Percentiles rank a stretch among this genome's conserved stretches.
These are phyloP conservation scores for Folsomia candida DNA, from an alignment of 2,888 invertebrate genomes.

Conservation along the genomic window DNA sequence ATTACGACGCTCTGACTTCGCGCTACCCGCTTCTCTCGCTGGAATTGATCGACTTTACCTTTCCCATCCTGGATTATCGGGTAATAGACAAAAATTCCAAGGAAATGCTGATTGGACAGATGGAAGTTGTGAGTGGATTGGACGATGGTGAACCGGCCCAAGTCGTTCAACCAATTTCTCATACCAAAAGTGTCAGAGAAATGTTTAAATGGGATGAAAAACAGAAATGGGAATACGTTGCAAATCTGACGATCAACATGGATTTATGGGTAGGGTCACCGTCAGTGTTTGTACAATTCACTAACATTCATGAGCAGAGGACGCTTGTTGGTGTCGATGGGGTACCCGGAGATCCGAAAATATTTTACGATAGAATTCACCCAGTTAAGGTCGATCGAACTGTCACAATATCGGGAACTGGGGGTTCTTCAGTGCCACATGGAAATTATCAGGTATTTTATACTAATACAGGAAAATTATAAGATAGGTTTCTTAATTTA, in stretches of 20 bases:
- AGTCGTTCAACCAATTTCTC: neutral
- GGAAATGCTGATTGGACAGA: conserved; percentile 11
- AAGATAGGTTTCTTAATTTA: too few species aligned
- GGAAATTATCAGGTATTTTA: too few species aligned
- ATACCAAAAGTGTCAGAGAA: conserved; percentile 12
- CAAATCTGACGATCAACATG: neutral
- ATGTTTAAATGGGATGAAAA: neutral
- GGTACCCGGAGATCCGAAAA: neutral
- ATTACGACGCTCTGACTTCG: conserved; percentile 10
- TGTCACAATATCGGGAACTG: neutral
- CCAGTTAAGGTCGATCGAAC: neutral
- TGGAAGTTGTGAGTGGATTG: conserved; percentile 1
- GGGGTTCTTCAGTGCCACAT: too few species aligned
- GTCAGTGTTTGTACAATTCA: too few species aligned
- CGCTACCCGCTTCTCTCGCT: conserved; percentile 5
- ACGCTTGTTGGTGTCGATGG: too few species aligned
- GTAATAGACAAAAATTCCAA: neutral
- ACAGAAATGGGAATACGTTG: neutral
- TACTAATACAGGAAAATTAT: too few species aligned
- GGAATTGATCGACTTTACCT: neutral
- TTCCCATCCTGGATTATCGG: neutral
- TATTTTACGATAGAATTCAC: neutral
- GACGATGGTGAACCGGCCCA: neutral
- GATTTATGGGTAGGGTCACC: conserved; percentile 13
- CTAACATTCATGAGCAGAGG: too few species aligned